Evolutionary conservation across 2,797 vertebrate genomes (phyloP).

Genomic region (Loriculus beryllinus): DNA sequence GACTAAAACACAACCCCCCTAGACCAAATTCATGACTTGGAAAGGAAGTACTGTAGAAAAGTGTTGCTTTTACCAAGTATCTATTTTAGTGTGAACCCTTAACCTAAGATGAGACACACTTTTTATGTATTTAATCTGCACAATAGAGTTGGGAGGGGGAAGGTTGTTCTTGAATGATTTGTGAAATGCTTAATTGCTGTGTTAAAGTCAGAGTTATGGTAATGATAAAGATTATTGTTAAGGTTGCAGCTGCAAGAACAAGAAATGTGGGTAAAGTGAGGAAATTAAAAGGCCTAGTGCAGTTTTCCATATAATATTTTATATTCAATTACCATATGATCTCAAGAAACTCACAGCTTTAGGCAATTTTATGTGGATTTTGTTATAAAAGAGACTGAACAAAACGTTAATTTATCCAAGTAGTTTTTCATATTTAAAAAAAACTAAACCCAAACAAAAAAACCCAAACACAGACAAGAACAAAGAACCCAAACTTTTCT

Average conservation of each 20-base stretch:
- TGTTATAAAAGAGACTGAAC: neutral
- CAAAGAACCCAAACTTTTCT: neutral
- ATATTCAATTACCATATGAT: neutral
- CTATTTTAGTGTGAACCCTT: neutral
- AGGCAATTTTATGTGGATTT: neutral
- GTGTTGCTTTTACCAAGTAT: neutral
- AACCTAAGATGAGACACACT: neutral
- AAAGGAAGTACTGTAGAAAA: neutral
- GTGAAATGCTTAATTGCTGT: neutral
- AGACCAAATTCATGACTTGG: neutral
- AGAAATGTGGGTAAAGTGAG: neutral
- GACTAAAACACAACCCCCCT: neutral
- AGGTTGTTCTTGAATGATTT: neutral
- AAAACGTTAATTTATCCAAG: neutral
- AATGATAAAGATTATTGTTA: neutral
- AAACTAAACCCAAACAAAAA: neutral
- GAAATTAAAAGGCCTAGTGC: neutral
- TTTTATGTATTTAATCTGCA: neutral
- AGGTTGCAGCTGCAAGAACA: neutral
- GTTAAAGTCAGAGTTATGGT: neutral
- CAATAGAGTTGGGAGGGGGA: neutral
- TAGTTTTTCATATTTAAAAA: neutral
- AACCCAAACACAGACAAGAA: neutral
- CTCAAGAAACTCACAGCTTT: neutral
- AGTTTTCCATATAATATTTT: neutral